A percentile compares a stretch with the other conserved stretches of the same genome.
Evolutionary conservation across 2,797 vertebrate genomes (phyloP).

Genomic region (Gila robusta): DNA sequence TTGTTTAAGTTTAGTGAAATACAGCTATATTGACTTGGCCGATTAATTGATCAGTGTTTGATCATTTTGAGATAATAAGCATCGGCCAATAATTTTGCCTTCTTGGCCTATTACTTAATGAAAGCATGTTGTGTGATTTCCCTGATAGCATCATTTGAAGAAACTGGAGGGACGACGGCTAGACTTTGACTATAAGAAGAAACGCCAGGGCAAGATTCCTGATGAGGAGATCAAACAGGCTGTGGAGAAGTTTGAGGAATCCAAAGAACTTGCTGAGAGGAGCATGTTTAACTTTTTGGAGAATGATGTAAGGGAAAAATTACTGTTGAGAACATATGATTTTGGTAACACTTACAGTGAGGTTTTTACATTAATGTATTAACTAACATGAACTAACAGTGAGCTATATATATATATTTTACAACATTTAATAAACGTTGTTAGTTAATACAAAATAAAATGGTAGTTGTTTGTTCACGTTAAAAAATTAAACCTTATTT

Average conservation of each 20-base stretch:
- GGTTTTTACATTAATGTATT: too few relatives aligned
- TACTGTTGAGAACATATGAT: background rate
- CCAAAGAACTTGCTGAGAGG: conserved; percentile 91
- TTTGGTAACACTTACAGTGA: too few relatives aligned
- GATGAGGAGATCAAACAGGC: conserved; percentile 92
- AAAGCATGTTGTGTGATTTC: conserved; percentile 5
- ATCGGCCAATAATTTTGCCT: background rate
- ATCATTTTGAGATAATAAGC: background rate
- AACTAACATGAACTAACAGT: too few relatives aligned
- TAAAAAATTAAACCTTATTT: too few relatives aligned
- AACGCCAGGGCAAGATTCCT: conserved; percentile 89
- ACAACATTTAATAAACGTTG: too few relatives aligned
- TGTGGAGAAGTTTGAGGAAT: conserved; percentile 95
- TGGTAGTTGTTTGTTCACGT: too few relatives aligned
- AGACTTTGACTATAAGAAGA: conserved; percentile 97
- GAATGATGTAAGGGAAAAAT: conserved; percentile 86
- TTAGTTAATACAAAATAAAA: too few relatives aligned
- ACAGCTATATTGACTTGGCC: background rate
- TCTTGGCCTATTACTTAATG: background rate
- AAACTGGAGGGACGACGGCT: conserved; percentile 94
- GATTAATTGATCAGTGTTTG: background rate
- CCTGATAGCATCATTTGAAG: conserved; percentile 89
- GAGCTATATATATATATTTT: too few relatives aligned
- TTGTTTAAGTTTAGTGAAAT: background rate
- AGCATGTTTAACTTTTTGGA: conserved; percentile 98